Evolutionary conservation across 2,797 vertebrate species (phyloP), one percentile per base, ranked within the genome.

Genomic region (Ctenosaura bakeri): DNA sequence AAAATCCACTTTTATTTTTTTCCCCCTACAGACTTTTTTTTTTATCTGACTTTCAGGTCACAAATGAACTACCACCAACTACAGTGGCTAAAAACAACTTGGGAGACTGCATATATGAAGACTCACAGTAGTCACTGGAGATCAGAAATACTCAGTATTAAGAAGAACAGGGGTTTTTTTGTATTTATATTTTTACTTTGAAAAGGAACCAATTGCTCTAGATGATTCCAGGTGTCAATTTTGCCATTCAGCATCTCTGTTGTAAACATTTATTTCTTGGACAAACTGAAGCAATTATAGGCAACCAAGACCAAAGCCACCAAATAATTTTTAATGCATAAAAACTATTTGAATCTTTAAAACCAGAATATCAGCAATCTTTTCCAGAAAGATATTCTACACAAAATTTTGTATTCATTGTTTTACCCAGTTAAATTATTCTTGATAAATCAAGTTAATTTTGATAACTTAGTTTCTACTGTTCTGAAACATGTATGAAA

Each of bases 41-140:
- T 71, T 62, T n/a, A 54, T 88, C 71, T 92, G 74, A 56, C 42
- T 26, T 56, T 69, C 0, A 13, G 91, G 85, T 94, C 64, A 92
- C 86, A 78, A 73, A 91, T 92, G 85, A 95, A 4, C 81, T 64
- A 42, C 4, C 89, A 94, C 77, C 59, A 91, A 52, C 84, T 93
- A 90, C 90, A 89, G 56, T n/a, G 1, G 42, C 80, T 93, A 64
- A 95, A 95, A 90, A 8, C 83, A 92, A 90, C 54, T 83, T 13
- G 88, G 86, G 91, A 90, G 71, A 85, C 26, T 20, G 1, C 1
- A 54, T 12, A 35, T 56, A 78, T 10, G 66, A 87, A 92, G 18
- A 29, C 86, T 85, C n/a, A 13, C 73, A 20, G 71, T 0, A 83
- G 77, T 35, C 24, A 83, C 0, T 7, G n/a, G 35, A 38, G 26